A percentile compares a stretch with the other conserved stretches of the same genome.
Conservation (phyloP, 2,888 invertebrate genomes). For the Congeria kusceri region DNA sequence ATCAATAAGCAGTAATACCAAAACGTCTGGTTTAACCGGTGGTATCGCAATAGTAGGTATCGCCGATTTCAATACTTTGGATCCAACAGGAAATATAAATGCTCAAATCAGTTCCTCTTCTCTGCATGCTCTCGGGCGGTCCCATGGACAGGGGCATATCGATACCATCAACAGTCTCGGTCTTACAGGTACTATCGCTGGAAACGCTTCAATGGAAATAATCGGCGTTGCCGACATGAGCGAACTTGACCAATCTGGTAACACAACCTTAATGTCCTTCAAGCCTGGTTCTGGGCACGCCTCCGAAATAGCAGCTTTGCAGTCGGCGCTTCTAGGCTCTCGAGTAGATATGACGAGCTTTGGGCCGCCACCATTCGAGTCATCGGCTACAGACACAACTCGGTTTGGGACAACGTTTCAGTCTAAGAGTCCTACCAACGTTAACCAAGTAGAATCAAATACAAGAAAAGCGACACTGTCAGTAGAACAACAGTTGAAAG, state of each 20-base stretch:
- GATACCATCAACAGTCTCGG: no score
- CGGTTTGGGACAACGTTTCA: no score
- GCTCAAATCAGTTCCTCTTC: no score
- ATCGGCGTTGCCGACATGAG: constrained; percentile 38
- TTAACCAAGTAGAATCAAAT: no score
- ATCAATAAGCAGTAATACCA: no score
- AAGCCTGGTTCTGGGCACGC: constrained; percentile 45
- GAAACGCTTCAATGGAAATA: constrained; percentile 23
- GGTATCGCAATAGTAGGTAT: neutral
- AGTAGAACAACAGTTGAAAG: no score
- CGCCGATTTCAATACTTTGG: neutral
- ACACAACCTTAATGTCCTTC: constrained; percentile 21
- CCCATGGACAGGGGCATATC: no score
- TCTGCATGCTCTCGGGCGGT: no score
- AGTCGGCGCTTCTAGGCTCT: constrained; percentile 26
- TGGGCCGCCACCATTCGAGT: constrained; percentile 38
- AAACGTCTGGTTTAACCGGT: neutral
- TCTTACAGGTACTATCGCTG: neutral
- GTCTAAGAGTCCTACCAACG: no score
- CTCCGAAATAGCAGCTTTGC: constrained; percentile 42
- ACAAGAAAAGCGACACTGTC: no score
- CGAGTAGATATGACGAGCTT: constrained; percentile 48
- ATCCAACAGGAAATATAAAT: no score
- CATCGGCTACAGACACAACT: neutral
- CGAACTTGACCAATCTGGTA: constrained; percentile 6